These are phyloP conservation scores for Hylyphantes graminicola DNA, from an alignment of 1,140 invertebrate genomes.

Conservation along the genomic window DNA sequence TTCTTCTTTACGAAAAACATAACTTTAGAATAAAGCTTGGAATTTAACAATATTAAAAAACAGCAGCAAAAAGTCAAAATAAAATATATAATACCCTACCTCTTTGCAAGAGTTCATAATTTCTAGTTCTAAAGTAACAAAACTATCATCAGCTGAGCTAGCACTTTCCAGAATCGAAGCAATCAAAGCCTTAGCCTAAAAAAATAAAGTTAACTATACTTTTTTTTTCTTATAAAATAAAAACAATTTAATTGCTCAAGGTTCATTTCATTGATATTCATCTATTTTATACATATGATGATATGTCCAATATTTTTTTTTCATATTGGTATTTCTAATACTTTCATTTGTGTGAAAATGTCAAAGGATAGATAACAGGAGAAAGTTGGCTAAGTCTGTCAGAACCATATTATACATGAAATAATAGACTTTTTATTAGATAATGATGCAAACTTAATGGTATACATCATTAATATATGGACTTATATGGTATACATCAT, in stretches of 20 bases:
- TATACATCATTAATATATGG: no score
- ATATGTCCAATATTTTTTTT: no score
- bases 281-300: no score
- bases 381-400: no score
- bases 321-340: no score
- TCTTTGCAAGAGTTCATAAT: conserved; percentile 45
- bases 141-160: conserved; percentile 29
- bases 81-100: conserved; percentile 15
- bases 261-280: no score
- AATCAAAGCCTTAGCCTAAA: conserved; percentile 21
- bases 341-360: no score
- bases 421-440: no score
- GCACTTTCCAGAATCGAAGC: conserved; percentile 3
- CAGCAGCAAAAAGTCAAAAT: background rate
- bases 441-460: no score
- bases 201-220: background rate
- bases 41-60: background rate
- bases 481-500: no score
- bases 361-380: no score
- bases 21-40: background rate
- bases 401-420: no score
- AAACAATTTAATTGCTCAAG: background rate
- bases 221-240: background rate
- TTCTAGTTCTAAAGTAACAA: conserved; percentile 6
- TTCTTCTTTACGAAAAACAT: background rate